A percentile compares a stretch with the other conserved stretches of the same genome.
Conservation (phyloP, 2,797 vertebrate species). For the Diglossa cyanea region DNA sequence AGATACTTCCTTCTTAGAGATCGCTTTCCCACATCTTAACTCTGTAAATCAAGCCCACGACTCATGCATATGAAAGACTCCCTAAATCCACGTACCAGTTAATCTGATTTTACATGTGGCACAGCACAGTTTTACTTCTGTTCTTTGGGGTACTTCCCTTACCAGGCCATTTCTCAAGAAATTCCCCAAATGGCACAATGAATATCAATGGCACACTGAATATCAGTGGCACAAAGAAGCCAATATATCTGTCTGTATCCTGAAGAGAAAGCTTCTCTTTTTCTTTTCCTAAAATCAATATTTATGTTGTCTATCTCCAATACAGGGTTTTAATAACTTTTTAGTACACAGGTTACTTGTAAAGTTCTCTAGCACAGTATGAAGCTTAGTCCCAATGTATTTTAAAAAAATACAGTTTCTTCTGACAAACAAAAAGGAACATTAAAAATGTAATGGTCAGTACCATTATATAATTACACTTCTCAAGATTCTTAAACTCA, state of each 20-base stretch:
- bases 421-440: not conserved
- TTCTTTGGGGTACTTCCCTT: not conserved
- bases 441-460: not conserved
- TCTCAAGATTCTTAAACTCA: not conserved
- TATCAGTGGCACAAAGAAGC: not conserved
- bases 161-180: not conserved
- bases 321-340: not conserved
- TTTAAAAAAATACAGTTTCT: slow-evolving; percentile 6
- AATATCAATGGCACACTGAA: not conserved
- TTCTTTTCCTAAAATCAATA: not conserved
- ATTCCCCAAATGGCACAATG: not conserved
- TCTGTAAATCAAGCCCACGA: not conserved
- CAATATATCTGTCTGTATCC: not conserved
- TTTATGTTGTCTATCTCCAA: not conserved
- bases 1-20: not conserved
- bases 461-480: not conserved
- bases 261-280: not conserved
- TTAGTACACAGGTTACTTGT: slow-evolving; percentile 2
- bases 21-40: not conserved
- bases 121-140: not conserved
- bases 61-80: not conserved
- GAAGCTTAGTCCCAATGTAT: not conserved
- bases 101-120: not conserved
- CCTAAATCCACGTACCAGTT: not conserved
- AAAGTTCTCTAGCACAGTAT: not conserved